Evolutionary conservation across 2,797 vertebrate genomes (phyloP).

Genomic region (Molossus molossus): DNA sequence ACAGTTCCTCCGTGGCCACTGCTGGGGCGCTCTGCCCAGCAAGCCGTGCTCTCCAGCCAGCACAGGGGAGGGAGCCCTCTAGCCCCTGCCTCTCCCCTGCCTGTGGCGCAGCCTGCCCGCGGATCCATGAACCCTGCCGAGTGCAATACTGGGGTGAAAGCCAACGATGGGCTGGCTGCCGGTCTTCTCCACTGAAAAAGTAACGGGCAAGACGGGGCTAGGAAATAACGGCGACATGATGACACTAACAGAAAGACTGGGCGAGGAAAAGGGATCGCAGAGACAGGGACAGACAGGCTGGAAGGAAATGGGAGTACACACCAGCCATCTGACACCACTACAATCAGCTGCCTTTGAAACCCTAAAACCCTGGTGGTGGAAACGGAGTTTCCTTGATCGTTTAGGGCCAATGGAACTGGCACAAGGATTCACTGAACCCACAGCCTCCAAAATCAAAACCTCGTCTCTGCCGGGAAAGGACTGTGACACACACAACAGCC

Average conservation of each 20-base stretch:
- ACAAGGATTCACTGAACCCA: conserved; percentile 21
- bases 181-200: conserved; percentile 46
- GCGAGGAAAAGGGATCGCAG: conserved; percentile 22
- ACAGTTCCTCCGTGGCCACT: conserved; percentile 55
- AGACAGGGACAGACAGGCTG: not conserved
- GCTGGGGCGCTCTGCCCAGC: not conserved
- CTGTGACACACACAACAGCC: not conserved
- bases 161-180: not conserved
- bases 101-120: not conserved
- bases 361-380: not conserved
- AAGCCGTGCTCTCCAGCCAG: no score
- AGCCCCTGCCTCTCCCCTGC: not conserved
- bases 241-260: conserved; percentile 17
- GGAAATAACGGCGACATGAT: conserved; percentile 9
- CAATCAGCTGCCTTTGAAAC: conserved; percentile 53
- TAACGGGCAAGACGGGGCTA: conserved; percentile 21
- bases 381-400: not conserved
- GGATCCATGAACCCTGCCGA: not conserved
- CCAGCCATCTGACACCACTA: not conserved
- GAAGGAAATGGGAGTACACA: conserved; percentile 27
- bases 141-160: conserved; percentile 20
- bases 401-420: not conserved
- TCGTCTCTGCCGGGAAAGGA: conserved; percentile 41
- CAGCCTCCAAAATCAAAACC: conserved; percentile 40
- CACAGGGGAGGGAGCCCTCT: no score